phyloP scores from a whole-genome alignment of 2,888 invertebrate species.

The Philaethria dido region DNA sequence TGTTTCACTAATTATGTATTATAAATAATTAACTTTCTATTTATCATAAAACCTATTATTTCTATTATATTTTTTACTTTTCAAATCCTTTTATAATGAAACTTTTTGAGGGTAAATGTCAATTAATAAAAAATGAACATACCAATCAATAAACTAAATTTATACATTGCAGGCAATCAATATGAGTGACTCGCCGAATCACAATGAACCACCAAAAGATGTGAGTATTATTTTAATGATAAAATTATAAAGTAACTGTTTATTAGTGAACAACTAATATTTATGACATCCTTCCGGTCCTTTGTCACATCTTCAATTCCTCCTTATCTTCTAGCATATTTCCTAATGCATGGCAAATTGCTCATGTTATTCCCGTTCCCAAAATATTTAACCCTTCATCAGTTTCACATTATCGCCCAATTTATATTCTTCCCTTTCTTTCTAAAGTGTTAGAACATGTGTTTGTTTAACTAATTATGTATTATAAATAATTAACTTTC shows the following conservation, averaged over 20 bases:
- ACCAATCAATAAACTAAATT: not conserved
- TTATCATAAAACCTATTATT: not conserved
- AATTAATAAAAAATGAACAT: not conserved
- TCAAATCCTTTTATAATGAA: not conserved
- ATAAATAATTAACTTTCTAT: not conserved
- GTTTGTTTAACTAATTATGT: constrained; percentile 13
- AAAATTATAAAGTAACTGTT: not conserved
- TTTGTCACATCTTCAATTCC: too few relatives aligned
- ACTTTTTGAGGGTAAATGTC: constrained; percentile 7
- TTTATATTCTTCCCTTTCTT: too few relatives aligned
- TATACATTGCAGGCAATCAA: constrained; percentile 50
- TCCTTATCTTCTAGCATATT: too few relatives aligned
- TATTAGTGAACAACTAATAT: not conserved
- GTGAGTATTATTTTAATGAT: constrained; percentile 56
- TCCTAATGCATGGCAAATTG: too few relatives aligned
- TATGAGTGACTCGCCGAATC: constrained; percentile 75
- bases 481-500: not conserved
- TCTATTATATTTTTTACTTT: not conserved
- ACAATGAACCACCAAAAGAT: constrained; percentile 76
- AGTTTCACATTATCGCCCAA: too few relatives aligned
- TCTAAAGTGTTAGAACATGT: too few relatives aligned
- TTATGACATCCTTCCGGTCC: too few relatives aligned
- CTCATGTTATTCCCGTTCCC: too few relatives aligned
- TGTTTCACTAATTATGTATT: constrained; percentile 5
- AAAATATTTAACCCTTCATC: too few relatives aligned